Base-by-base conservation (phyloP, 2,113 vertebrate species). In the Heterotilapia buettikoferi region DNA sequence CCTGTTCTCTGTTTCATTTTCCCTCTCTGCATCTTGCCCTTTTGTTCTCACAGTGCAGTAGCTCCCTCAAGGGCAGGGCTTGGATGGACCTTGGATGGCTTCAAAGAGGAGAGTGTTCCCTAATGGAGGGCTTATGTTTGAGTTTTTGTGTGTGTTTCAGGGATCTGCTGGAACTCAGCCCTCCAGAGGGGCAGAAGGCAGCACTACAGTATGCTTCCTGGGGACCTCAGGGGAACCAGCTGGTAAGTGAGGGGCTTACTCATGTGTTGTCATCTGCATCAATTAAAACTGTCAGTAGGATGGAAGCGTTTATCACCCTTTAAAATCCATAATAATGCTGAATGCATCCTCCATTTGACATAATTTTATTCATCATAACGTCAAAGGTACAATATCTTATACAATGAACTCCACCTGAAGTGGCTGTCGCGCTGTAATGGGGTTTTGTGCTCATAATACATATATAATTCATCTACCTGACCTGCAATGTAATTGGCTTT, bases 171-270 rank as follows among this genome's bases (percentile, higher is more conserved):
- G 94, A 95, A 56, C 95, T 97, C 29, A 91, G 81, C 31, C 94
- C 94, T 45, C 92, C 94, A 2, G 94, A 94, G 80, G 85, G 68
- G 57, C 93, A 96, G 40, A 82, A 85, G 9, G 83, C 94, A 7
- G 87, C 18, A 29, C 87, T 97, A 7, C 97, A 97, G 80, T 97
- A 94, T 11, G 96, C 97, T 19, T 93, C 93, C 31, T 97, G 97
- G 97, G 97, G 97, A 31, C 96, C 96, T 12, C 95, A 95, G 54
- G 96, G 96, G 83, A 97, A 95, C 91, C 97, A 97, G 92, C 92
- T 97, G 94, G 97, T 97, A 78, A 95, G 96, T 24, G 78, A 45
- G 21, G n/a, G 40, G 3, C 52, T 76, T 10, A 4, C 56, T 71
- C 16, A 45, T 86, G 66, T 31, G 40, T 56, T 59, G 24, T 52